Evolutionary conservation across 1,140 invertebrate species (phyloP), one percentile per base, ranked within the genome.

Genomic region (Trissolcus basalis): DNA sequence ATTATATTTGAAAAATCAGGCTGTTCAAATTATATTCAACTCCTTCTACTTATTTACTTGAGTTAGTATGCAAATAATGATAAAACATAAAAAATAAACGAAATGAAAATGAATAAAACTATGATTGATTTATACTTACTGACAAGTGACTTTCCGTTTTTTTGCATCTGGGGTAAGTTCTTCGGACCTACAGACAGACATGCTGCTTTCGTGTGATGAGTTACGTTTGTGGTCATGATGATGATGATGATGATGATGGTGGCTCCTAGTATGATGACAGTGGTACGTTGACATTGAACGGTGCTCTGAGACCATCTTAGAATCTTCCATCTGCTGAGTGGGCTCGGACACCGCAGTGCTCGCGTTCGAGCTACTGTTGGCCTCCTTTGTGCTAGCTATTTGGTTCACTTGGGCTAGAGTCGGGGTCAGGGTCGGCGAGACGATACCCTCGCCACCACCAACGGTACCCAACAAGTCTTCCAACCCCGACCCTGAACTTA

Each of bases 141-240:
- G 79, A 56, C 74, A 82, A 8, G 80, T 80, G 39, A 83, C 59
- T 60, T 87, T 88, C n/a, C 86, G 79, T 43, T 82, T 88, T 27
- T 80, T 86, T 0, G 82, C 64, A 14, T 77, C 54, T 0, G 80
- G 53, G 0, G 76, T 55, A 13, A 77, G 73, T 11, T 87, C 83
- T 1, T 85, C 79, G 16, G 64, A 7, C 77, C 69, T 76, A 50
- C 59, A 45, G 55, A 27, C 56, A 41, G 81, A 68, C 50, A 54
- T 74, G 47, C 73, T 78, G 65, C 36, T 67, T 56, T 73, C 65
- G n/a, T 73, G 69, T 5, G 44, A 77, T 8, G 79, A 80, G 16
- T 68, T 70, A 32, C 65, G 72, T 10, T 79, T 79, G 39, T 83
- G 84, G 56, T 83, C 81, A 45, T 82, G 84, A 54, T 82, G 81